A percentile compares a stretch with the other conserved stretches of the same genome.
Conservation (phyloP, 2,113 vertebrate species). For the Climacteris rufus region DNA sequence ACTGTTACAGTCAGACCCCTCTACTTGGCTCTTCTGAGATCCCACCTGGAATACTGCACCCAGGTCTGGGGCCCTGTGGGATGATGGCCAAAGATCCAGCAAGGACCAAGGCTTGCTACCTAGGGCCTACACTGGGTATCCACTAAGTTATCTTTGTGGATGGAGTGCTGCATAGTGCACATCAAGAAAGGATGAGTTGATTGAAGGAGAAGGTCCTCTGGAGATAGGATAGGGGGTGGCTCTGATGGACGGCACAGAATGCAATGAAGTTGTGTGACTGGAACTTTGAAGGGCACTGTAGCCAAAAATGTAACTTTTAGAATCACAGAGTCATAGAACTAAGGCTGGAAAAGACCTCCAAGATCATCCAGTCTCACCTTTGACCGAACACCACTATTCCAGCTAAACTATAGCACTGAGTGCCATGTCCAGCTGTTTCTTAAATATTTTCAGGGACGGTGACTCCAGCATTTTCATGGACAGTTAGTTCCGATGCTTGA, state of each 20-base stretch:
- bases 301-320: not conserved
- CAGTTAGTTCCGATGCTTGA: not conserved
- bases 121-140: too few species aligned
- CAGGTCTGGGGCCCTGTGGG: not conserved
- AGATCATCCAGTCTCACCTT: not conserved
- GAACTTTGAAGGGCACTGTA: not conserved
- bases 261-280: not conserved
- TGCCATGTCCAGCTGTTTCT: not conserved
- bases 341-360: not conserved
- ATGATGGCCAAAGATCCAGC: not conserved
- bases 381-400: not conserved
- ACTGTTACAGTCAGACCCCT: not conserved
- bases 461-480: not conserved
- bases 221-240: not conserved
- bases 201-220: not conserved
- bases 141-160: rapidly evolving
- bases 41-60: not conserved
- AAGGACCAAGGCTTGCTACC: not conserved
- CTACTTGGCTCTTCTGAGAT: not conserved
- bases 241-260: not conserved
- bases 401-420: not conserved
- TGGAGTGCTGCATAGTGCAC: rapidly evolving
- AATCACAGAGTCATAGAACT: not conserved
- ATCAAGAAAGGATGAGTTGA: not conserved
- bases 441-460: not conserved